Evolutionary conservation across 2,888 invertebrate genomes (phyloP), one percentile per base, ranked within the genome.

Genomic region (Euspilapteryx auroguttella): DNA sequence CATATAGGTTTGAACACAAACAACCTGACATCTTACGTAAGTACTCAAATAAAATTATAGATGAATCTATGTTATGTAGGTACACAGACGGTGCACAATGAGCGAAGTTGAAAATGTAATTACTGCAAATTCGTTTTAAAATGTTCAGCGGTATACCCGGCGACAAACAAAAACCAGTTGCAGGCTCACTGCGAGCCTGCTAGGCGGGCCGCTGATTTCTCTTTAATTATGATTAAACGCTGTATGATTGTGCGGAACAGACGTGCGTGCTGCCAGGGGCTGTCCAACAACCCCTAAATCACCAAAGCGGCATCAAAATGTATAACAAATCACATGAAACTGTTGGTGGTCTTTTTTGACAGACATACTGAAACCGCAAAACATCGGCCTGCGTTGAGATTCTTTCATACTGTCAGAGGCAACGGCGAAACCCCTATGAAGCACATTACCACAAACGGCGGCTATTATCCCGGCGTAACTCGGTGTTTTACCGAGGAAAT

Each of bases 201-300:
- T 14, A 10, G 29, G 41, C 41, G 44, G 44, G 53, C 38, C 50
- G 48, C 63, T 73, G 75, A 75, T 75, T 61, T 50, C 43, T 41
- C 49, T 75, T 73, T 75, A 71, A 75, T 73, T 59, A 69, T 68
- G 75, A 75, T 73, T 73, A 73, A 75, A 65, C 58, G 61, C 52
- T 49, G 49, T 63, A 66, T 64, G 66, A 75, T 75, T 57, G 69
- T 59, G 50, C 34, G 23, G 12, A 28, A 12, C 54, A 49, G 41
- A 49, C 52, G 55, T 55, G 59, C 55, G 55, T 54, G 52, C 17
- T 5, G 17, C 17, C 8, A 8, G 17, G 17, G 17, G 17, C 17
- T 17, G 17, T 17, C 17, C 17, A 17, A 17, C 17, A 6, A 17
- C n/a, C n/a, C n/a, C n/a, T n/a, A n/a, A n/a, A n/a, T n/a, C n/a